phyloP scores from a whole-genome alignment of 2,797 vertebrate species.

The Aselliscus stoliczkanus region DNA sequence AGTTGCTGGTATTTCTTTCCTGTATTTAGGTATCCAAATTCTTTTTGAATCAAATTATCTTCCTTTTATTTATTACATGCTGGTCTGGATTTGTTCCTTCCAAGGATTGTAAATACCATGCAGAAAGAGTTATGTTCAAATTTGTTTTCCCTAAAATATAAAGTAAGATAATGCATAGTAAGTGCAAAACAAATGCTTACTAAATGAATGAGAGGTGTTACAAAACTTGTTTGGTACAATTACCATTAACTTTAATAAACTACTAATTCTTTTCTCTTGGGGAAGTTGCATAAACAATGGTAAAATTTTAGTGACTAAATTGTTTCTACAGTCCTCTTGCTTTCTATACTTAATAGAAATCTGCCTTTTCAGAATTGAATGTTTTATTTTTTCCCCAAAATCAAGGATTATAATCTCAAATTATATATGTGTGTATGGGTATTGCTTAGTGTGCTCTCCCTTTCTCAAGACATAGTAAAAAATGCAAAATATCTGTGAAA shows the following conservation, averaged over 20 bases:
- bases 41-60: neutral
- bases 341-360: neutral
- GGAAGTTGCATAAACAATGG: neutral
- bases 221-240: neutral
- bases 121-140: neutral
- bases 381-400: neutral
- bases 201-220: neutral
- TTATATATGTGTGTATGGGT: neutral
- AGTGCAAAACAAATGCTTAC: neutral
- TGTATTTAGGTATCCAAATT: neutral
- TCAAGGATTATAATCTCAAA: neutral
- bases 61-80: neutral
- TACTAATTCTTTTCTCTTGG: neutral
- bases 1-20: neutral
- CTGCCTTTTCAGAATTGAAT: neutral
- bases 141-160: neutral
- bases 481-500: neutral
- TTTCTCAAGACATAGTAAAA: neutral
- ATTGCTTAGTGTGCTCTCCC: neutral
- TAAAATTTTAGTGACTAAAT: neutral
- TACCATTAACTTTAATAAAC: neutral
- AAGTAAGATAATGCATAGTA: neutral
- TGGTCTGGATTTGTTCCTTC: neutral
- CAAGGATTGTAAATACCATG: neutral
- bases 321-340: neutral